These are phyloP conservation scores for Altica lythri DNA, from an alignment of 2,888 invertebrate species.

Conservation along the genomic window DNA sequence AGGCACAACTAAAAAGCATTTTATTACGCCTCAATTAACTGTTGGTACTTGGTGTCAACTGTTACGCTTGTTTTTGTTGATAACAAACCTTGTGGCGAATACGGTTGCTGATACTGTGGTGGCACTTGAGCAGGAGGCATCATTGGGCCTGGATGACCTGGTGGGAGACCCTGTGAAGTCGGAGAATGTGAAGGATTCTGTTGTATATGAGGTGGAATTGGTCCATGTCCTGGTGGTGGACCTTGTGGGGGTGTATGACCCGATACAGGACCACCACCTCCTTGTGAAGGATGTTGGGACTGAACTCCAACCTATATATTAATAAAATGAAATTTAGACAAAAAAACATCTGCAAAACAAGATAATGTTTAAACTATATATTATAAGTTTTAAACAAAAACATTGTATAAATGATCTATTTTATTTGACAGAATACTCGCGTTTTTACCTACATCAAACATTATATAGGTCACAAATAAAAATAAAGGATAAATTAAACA, in stretches of 20 bases:
- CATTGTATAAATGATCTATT: no score
- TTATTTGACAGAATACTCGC: no score
- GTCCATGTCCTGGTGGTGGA: constrained; percentile 20
- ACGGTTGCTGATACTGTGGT: constrained; percentile 46
- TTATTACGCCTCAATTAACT: no score
- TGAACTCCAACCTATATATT: constrained; percentile 21
- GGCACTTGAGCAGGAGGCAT: constrained; percentile 56
- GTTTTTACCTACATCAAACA: no score
- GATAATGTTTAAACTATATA: no score
- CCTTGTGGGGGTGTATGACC: constrained; percentile 11
- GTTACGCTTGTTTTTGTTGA: no score
- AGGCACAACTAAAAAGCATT: no score
- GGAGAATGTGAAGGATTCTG: constrained; percentile 34
- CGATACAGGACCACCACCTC: no score
- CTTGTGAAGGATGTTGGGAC: constrained; percentile 36
- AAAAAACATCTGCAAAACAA: no score
- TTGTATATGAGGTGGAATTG: constrained; percentile 38
- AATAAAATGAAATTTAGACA: background rate
- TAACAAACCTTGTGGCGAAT: constrained; percentile 39
- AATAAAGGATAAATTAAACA: background rate
- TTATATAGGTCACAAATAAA: no score
- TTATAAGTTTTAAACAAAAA: no score
- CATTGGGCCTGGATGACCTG: constrained; percentile 50
- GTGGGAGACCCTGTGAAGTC: constrained; percentile 34
- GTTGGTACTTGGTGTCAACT: no score